Evolutionary conservation across 2,888 invertebrate species (phyloP).

Genomic region (Amorpha juglandis): DNA sequence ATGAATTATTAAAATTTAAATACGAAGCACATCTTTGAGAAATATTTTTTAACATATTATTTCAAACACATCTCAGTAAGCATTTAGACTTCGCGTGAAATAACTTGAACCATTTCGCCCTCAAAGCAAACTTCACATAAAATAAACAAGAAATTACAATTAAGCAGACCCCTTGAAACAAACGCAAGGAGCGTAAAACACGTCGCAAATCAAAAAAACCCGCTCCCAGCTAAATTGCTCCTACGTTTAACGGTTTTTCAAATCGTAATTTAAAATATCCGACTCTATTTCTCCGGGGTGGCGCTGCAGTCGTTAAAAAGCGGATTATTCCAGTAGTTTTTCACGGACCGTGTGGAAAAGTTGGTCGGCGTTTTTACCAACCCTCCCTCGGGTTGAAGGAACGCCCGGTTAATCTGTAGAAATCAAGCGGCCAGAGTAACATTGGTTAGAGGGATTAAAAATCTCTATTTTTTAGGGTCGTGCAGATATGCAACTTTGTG

Average conservation of each 20-base stretch:
- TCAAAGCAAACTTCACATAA: constrained; percentile 3
- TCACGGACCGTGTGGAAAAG: constrained; percentile 25
- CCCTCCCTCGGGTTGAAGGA: constrained; percentile 21
- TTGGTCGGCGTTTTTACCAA: constrained; percentile 13
- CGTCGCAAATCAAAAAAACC: constrained; percentile 18
- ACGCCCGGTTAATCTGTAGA: constrained; percentile 47
- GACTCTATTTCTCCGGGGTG: constrained; percentile 39
- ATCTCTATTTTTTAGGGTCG: neutral
- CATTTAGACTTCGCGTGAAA: neutral
- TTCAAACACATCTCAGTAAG: neutral
- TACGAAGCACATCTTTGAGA: no score
- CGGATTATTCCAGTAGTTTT: constrained; percentile 50
- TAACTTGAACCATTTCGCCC: neutral
- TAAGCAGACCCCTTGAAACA: constrained; percentile 3
- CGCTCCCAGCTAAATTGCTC: constrained; percentile 4
- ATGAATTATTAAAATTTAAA: no score
- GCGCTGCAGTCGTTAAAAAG: constrained; percentile 44
- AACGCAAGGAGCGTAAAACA: constrained; percentile 11
- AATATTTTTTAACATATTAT: no score
- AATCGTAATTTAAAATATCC: constrained; percentile 39
- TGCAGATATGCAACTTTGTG: neutral
- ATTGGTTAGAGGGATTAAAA: neutral
- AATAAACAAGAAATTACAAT: constrained; percentile 9
- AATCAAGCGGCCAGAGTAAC: constrained; percentile 39
- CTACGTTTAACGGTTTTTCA: constrained; percentile 29